Evolutionary conservation across 2,888 invertebrate species (phyloP), one percentile per base, ranked within the genome.

Genomic region (Flexamia atlantica): DNA sequence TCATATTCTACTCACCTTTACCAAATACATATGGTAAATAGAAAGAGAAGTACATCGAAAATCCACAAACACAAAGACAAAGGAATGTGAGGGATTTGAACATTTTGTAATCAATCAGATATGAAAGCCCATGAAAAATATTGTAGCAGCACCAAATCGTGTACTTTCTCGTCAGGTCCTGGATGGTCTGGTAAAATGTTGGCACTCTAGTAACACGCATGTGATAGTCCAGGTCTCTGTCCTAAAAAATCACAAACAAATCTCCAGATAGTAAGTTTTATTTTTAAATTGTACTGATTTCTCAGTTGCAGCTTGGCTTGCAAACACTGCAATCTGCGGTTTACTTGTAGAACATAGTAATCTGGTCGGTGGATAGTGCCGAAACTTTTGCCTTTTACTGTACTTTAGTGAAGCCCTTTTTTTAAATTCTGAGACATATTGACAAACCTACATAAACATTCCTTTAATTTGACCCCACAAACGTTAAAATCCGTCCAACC

Each of bases 101-200:
- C 1, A 84, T 50, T 30, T 23, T 74, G 23, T 68, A 82, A 87
- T 88, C 90, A 87, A 12, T 93, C 88, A 93, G 90, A 32, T 36
- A 32, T 20, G 23, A 30, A 1, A 84, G 17, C 10, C 81, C 81
- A 28, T 30, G n/a, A 28, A 36, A 40, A 9, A 84, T 60, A 20
- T 72, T 57, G 53, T 84, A 57, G 25, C 81, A 81, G n/a, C 81
- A 72, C 57, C 72, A 46, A 1, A 42, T 36, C n/a, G 81, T 81
- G 42, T 46, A 64, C 17, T 10, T 32, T n/a, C 46, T 72, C 9
- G 20, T 28, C 23, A 76, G 79, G 20, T 83, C 72, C 30, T 50
- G n/a, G 17, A 84, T 57, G 14, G 68, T 76, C 36, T 68, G 42
- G n/a, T 32, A 40, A 20, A 40, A 46, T 2, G 82, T 84, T 32